Percentiles rank a stretch among this genome's conserved stretches.
Conservation (phyloP, 2,888 invertebrate species). For the Amblyjoppa proteus region DNA sequence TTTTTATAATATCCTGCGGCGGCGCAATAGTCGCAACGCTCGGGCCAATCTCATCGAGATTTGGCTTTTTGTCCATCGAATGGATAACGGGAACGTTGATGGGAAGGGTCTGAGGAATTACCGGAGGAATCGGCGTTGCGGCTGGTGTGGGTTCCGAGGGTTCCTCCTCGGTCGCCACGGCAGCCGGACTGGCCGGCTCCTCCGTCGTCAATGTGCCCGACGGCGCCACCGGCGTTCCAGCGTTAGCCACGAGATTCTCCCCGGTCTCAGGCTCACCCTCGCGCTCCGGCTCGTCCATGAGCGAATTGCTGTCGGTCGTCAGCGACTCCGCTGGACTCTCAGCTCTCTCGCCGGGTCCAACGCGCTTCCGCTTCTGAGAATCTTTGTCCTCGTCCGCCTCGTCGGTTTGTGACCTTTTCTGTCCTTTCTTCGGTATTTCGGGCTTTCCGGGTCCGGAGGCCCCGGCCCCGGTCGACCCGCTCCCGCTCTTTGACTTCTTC, state of each 20-base stretch:
- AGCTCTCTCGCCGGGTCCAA: conserved; percentile 85
- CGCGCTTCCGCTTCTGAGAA: conserved; percentile 87
- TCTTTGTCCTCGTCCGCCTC: conserved; percentile 87
- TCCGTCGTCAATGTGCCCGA: conserved; percentile 66
- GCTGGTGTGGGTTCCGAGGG: conserved; percentile 77
- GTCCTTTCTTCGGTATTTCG: conserved; percentile 86
- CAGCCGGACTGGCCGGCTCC: conserved; percentile 73
- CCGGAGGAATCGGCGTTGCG: conserved; percentile 76
- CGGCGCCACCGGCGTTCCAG: conserved; percentile 43
- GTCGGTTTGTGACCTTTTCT: conserved; percentile 87
- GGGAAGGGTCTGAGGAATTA: conserved; percentile 75
- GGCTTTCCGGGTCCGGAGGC: conserved; percentile 73
- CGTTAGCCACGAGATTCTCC: conserved; percentile 77
- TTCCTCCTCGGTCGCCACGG: conserved; percentile 78
- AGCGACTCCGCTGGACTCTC: conserved; percentile 94
- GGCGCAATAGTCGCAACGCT: conserved; percentile 18
- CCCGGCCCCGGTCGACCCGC: conserved; percentile 56
- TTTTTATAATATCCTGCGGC: conserved; percentile 61
- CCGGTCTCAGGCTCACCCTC: conserved; percentile 81
- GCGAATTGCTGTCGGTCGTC: conserved; percentile 94
- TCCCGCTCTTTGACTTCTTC: conserved; percentile 81
- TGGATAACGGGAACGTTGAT: conserved; percentile 83
- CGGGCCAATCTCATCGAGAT: conserved; percentile 75
- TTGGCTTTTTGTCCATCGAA: conserved; percentile 79
- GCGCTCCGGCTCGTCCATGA: conserved; percentile 89